Conservation (phyloP, 1,140 invertebrate genomes). For the Drosophila orena region DNA sequence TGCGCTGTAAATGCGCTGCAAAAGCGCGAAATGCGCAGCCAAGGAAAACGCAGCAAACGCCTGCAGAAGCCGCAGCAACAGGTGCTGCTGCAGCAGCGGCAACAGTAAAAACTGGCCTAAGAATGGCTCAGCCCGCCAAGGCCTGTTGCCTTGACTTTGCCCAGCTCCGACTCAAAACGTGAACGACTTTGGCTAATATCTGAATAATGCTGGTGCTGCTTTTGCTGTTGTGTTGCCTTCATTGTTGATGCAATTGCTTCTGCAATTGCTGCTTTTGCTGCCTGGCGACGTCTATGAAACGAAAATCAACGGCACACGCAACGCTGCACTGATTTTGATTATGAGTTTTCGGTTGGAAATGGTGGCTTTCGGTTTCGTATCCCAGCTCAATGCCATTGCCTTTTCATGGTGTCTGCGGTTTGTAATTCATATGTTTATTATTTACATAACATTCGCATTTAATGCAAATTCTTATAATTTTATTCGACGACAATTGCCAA, state of each 20-base stretch:
- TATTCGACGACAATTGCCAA: conserved; percentile 10
- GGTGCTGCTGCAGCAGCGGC: conserved; percentile 2
- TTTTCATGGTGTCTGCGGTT: conserved; percentile 50
- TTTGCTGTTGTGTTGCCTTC: conserved; percentile 12
- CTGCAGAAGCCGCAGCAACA: conserved; percentile 2
- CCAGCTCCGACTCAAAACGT: conserved; percentile 15
- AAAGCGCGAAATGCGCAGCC: conserved; percentile 36
- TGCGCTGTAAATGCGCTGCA: conserved; percentile 62
- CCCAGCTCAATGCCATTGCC: conserved; percentile 50
- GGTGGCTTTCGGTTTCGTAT: conserved; percentile 41
- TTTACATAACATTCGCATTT: conserved; percentile 48
- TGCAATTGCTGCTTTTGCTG: conserved; percentile 13
- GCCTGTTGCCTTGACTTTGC: conserved; percentile 72
- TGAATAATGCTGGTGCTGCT: conserved; percentile 33
- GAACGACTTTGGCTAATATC: conserved; percentile 46
- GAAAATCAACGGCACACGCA: conserved; percentile 59
- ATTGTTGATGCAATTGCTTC: conserved; percentile 18
- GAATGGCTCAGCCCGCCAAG: conserved; percentile 33
- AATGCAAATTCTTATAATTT: conserved; percentile 57
- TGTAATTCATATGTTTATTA: conserved; percentile 23
- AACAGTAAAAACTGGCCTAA: conserved; percentile 36
- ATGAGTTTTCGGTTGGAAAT: conserved; percentile 34
- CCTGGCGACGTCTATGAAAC: conserved; percentile 37
- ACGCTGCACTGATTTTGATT: conserved; percentile 63
- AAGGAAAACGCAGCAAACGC: conserved; percentile 57